Base-by-base conservation (phyloP, 2,797 vertebrate genomes). In the Centropyge bicolor region DNA sequence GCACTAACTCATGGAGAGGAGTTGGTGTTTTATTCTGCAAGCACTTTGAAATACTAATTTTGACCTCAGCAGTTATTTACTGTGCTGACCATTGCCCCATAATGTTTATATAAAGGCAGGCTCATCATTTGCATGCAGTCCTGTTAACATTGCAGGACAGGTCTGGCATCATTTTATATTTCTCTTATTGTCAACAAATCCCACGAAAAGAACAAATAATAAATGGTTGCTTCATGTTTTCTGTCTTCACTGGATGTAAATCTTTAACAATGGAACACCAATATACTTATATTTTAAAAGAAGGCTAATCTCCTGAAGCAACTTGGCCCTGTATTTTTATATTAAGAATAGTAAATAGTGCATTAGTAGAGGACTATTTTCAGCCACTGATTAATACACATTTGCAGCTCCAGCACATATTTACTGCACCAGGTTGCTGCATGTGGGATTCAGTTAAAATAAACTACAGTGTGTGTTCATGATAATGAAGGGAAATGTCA, bases 11-110 rank as follows among this genome's bases (percentile, higher is more conserved):
- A 46, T 20, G 9, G 16, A 45, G 51, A 67, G 24, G 11, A 67
- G 22, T 4, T n/a, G 31, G n/a, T 41, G n/a, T 70, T 66, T 81
- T 72, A 57, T 43, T 68, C 55, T 74, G 17, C 14, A 52, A 68
- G 46, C 60, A 46, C 59, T 74, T 82, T 54, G 12, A 74, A 82
- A 83, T 48, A 40, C n/a, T 13, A n/a, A 70, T 40, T 60, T 52
- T 46, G 38, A 61, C 43, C 66, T 59, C 6, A 63, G 13, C 56
- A 45, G 40, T 61, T 46, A 72, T 61, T 70, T 65, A 70, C 16
- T 38, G 43, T 6, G 12, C 16, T 49, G 65, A 49, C 24, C n/a
- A 1, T 63, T 74, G 40, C 16, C 27, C 45, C 57, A 17, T 3
- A 24, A 35, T n/a, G 24, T 64, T 82, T 65, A 38, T 41, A 65